Evolutionary conservation across 2,888 invertebrate species (phyloP).

Genomic region (Allophyes oxyacanthae): DNA sequence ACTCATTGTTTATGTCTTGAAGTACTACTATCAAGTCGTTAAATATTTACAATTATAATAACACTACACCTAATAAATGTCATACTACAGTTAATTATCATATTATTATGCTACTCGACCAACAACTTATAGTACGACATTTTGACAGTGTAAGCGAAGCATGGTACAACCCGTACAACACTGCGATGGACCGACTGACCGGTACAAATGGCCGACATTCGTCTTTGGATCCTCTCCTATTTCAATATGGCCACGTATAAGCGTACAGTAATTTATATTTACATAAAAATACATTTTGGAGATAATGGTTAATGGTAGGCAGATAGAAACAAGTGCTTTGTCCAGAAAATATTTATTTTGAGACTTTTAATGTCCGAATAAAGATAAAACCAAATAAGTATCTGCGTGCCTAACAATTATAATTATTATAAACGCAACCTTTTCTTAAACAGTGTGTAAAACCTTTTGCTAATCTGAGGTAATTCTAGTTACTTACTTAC

Average conservation of each 20-base stretch:
- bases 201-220: slow-evolving; percentile 73
- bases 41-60: too few relatives aligned
- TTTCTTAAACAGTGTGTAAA: too few relatives aligned
- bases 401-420: too few relatives aligned
- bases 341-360: too few relatives aligned
- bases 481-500: too few relatives aligned
- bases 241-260: slow-evolving; percentile 62
- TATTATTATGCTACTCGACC: slow-evolving; percentile 1
- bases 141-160: slow-evolving; percentile 27
- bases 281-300: background rate
- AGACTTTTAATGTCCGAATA: too few relatives aligned
- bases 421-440: too few relatives aligned
- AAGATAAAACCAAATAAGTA: too few relatives aligned
- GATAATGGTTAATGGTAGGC: background rate
- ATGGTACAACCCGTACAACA: slow-evolving; percentile 53
- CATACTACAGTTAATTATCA: too few relatives aligned
- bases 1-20: background rate
- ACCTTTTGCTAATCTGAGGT: too few relatives aligned
- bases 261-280: slow-evolving; percentile 3
- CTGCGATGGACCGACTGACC: slow-evolving; percentile 70
- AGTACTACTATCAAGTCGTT: too few relatives aligned
- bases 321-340: background rate
- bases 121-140: slow-evolving; percentile 8
- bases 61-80: too few relatives aligned
- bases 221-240: slow-evolving; percentile 71